Evolutionary conservation across 2,888 invertebrate genomes (phyloP).

Genomic region (Pollenia labialis): DNA sequence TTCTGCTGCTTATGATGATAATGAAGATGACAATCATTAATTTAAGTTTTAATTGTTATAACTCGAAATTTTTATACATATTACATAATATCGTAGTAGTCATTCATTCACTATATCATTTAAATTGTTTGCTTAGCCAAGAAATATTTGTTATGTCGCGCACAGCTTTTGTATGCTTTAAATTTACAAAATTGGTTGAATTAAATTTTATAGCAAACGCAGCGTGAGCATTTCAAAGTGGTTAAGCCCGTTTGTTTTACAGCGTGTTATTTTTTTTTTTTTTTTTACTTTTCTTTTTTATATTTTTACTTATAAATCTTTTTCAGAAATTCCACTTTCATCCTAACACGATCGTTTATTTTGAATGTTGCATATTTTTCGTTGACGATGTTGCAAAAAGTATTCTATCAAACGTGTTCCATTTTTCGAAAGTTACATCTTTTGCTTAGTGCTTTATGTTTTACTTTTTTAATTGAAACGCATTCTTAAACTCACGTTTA

Average conservation of each 20-base stretch:
- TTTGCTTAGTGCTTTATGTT: constrained; percentile 11
- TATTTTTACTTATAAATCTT: constrained; percentile 22
- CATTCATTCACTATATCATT: constrained; percentile 22
- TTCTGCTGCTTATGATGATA: constrained; percentile 4
- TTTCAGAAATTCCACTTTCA: constrained; percentile 68
- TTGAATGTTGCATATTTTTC: constrained; percentile 26
- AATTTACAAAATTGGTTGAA: constrained; percentile 51
- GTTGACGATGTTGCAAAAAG: constrained; percentile 27
- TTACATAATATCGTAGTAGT: constrained; percentile 36
- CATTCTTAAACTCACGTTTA: constrained; percentile 66
- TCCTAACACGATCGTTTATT: constrained; percentile 51
- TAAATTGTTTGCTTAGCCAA: constrained; percentile 44
- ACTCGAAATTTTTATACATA: background rate
- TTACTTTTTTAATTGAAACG: constrained; percentile 38
- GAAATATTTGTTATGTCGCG: constrained; percentile 49
- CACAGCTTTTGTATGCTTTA: constrained; percentile 12
- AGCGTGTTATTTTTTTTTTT: constrained; percentile 18
- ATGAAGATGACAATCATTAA: background rate
- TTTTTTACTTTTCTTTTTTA: constrained; percentile 14
- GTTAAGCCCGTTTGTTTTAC: constrained; percentile 41
- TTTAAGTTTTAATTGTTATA: constrained; percentile 1
- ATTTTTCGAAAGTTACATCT: constrained; percentile 57
- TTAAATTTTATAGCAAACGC: constrained; percentile 31
- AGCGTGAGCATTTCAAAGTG: constrained; percentile 25
- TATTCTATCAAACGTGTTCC: constrained; percentile 51